Base-by-base conservation (phyloP, 2,797 vertebrate genomes). In the Rhadinocentrus ornatus region DNA sequence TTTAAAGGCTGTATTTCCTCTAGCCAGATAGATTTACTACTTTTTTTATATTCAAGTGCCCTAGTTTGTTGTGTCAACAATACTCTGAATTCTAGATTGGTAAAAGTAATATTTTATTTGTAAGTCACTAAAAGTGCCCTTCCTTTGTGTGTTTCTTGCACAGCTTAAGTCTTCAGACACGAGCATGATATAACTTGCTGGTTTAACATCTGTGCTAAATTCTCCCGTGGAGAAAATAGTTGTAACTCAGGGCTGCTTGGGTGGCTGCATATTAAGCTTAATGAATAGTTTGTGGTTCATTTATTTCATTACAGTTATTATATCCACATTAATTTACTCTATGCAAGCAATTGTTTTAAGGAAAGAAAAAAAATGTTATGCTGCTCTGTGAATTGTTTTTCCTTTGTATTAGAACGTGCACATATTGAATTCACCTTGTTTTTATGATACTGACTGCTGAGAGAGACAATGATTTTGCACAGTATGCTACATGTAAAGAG, bases 301-400 rank as follows among this genome's bases (percentile, higher is more conserved):
- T 57, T 61, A 29, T 80, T 75, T 73, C 9, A 55, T 75, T 53
- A 61, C 29, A 55, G 50, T 48, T n/a, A 56, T 52, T 70, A 58
- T 52, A 22, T 48, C 32, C 37, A 22, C 46, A 55, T 81, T 75
- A 1, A 59, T 72, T 61, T 53, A 53, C 27, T 55, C n/a, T 24
- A 6, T 24, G 27, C 50, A 65, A 66, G 53, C 37, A 54, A 16
- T n/a, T 18, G 2, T 59, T 65, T 35, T 32, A 6, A 34, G 41
- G 56, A 60, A 58, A n/a, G n/a, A 41, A 57, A 50, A 53, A 46
- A 52, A 1, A 13, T 50, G 2, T 54, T 60, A 44, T 69, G 57
- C 55, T 66, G 61, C 26, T 52, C 13, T 22, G 24, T 75, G 1
- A 72, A 60, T 80, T 53, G 1, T 27, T 62, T 65, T 67, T 54